Base-by-base conservation (phyloP, 2,113 vertebrate species). In the Leucosticte australis region DNA sequence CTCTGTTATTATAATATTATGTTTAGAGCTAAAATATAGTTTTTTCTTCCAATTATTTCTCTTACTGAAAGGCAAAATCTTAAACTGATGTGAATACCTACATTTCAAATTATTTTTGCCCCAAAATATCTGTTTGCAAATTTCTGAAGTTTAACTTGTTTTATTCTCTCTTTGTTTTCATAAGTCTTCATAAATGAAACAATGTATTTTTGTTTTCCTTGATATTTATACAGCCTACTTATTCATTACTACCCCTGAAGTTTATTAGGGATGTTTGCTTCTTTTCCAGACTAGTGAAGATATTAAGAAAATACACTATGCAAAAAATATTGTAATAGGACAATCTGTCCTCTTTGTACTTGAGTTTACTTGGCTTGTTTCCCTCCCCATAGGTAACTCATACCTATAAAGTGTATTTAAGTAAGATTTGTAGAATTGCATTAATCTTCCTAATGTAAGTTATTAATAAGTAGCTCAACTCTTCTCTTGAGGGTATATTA, bases 31-130 rank as follows among this genome's bases (percentile, higher is more conserved):
- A 78, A 88, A 86, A 49, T 57, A 39, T 53, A 49, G 6, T 80
- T 92, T 90, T 92, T 95, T 91, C 79, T 93, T 93, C 82, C 86
- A 90, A 89, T 87, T 93, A 92, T 71, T 96, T 92, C 52, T 81
- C 49, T 83, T 77, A 86, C 60, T 87, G 82, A 92, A 91, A 90
- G 73, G 64, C 52, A 96, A 81, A 93, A 74, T 90, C 76, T 87
- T 81, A 89, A 52, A 83, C 27, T 11, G 30, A 92, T 8, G 19
- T 21, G 24, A 86, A 83, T 83, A 80, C 17, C 42, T 77, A 88
- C 56, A 81, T 37, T 87, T 82, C 64, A 86, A 87, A 96, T 84
- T 53, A 89, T 57, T 93, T 94, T 89, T 94, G 55, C 23, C 83
- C 84, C 63, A 56, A 71, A 95, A 83, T 85, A 83, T 16, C 65